A percentile compares a stretch with the other conserved stretches of the same genome.
These are phyloP conservation scores for Scaptomyza tumidula DNA, from an alignment of 2,888 invertebrate species.

Conservation along the genomic window DNA sequence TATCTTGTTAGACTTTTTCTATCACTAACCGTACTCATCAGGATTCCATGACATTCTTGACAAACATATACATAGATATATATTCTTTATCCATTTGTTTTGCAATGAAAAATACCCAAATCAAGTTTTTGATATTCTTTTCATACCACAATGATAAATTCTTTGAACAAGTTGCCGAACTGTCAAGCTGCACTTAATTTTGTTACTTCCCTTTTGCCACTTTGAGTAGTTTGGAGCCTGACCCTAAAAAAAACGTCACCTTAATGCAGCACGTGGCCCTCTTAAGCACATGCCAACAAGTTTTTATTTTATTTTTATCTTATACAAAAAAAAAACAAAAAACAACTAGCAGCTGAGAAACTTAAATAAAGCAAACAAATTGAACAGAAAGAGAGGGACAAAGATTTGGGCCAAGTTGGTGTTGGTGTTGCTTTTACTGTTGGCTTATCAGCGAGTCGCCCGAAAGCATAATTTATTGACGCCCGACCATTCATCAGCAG, in stretches of 20 bases:
- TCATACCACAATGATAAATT: background rate
- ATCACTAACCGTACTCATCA: too few relatives aligned
- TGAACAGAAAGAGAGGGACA: conserved; percentile 33
- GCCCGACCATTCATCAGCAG: conserved; percentile 71
- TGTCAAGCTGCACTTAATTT: background rate
- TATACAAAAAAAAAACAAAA: too few relatives aligned
- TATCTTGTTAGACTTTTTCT: too few relatives aligned
- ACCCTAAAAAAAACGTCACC: conserved; percentile 29
- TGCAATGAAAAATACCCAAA: background rate
- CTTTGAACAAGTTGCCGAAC: background rate
- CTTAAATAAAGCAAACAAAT: conserved; percentile 78
- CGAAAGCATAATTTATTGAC: conserved; percentile 75
- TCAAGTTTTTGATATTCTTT: background rate
- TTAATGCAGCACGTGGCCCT: conserved; percentile 40
- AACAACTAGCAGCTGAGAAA: conserved; percentile 34
- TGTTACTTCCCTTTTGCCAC: background rate
- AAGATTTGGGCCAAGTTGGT: conserved; percentile 14
- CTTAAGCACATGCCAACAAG: conserved; percentile 45
- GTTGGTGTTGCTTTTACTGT: conserved; percentile 14
- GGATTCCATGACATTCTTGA: too few relatives aligned
- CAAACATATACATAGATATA: too few relatives aligned
- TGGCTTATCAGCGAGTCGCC: conserved; percentile 45
- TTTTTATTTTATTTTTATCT: conserved; percentile 27
- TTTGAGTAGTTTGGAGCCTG: background rate
- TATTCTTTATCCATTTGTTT: too few relatives aligned